A percentile compares a stretch with the other conserved stretches of the same genome.
Conservation (phyloP, 1,140 invertebrate species). For the Caenorhabditis brenneri region DNA sequence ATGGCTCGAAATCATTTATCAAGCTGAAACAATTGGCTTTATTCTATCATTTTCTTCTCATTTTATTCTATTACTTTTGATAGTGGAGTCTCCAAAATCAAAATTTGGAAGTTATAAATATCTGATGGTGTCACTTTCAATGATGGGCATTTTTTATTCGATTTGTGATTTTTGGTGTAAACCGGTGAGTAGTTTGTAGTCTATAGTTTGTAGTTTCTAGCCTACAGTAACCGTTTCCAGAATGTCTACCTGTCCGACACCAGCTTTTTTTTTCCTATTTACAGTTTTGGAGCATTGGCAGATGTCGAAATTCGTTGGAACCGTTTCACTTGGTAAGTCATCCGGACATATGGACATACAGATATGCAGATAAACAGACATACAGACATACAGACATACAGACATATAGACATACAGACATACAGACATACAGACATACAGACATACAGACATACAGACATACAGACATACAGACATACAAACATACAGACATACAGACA, state of each 20-base stretch:
- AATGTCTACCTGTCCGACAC: background rate
- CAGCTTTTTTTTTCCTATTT: background rate
- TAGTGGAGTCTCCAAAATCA: background rate
- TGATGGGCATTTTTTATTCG: background rate
- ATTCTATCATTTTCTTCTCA: background rate
- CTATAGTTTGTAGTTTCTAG: no score
- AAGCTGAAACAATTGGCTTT: background rate
- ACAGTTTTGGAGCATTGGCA: background rate
- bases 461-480: no score
- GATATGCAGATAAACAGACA: no score
- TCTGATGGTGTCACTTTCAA: background rate
- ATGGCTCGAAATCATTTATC: background rate
- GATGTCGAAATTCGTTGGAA: background rate
- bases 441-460: no score
- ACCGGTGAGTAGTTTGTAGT: background rate
- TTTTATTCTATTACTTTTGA: background rate
- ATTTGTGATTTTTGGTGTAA: background rate
- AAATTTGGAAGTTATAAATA: constrained; percentile 38
- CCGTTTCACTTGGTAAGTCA: background rate
- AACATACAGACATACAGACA: no score
- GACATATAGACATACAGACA: no score
- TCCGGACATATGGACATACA: no score
- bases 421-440: no score
- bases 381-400: no score
- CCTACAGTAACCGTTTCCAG: background rate